phyloP scores from a whole-genome alignment of 92 coral and sea anemone genomes.

The Blastomussa wellsi region DNA sequence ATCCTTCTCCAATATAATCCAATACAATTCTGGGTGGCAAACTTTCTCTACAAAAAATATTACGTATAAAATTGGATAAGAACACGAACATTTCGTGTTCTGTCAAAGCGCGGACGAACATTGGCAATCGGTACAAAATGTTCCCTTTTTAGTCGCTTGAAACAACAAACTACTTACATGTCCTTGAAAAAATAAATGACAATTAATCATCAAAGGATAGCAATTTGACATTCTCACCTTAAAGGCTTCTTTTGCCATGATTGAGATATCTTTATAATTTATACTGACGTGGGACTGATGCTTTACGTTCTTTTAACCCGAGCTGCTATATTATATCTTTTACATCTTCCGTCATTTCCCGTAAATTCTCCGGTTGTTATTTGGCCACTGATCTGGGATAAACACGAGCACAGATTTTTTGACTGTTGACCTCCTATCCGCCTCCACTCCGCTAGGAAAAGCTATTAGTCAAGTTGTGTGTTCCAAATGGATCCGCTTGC shows the following conservation, averaged over 20 bases:
- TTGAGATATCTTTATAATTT: background rate
- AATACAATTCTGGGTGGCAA: background rate
- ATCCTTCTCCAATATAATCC: background rate
- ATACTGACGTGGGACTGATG: background rate
- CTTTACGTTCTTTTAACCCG: background rate
- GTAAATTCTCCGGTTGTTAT: background rate
- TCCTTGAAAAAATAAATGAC: constrained; percentile 10
- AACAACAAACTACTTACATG: constrained; percentile 3
- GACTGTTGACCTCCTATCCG: constrained; percentile 12
- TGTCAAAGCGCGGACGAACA: background rate
- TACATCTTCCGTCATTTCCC: constrained; percentile 12
- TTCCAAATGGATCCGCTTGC: background rate
- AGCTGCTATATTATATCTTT: background rate
- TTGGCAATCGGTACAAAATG: background rate
- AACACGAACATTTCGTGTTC: background rate
- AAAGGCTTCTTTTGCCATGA: constrained; percentile 6
- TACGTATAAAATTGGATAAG: background rate
- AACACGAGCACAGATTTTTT: constrained; percentile 3
- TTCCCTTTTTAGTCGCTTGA: background rate
- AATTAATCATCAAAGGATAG: background rate
- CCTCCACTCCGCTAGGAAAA: background rate
- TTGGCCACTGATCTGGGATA: background rate
- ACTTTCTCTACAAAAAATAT: background rate
- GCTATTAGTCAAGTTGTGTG: background rate
- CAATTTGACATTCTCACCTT: constrained; percentile 26